Base-by-base conservation (phyloP, 2,888 invertebrate species). In the Chrysolina oricalcia region DNA sequence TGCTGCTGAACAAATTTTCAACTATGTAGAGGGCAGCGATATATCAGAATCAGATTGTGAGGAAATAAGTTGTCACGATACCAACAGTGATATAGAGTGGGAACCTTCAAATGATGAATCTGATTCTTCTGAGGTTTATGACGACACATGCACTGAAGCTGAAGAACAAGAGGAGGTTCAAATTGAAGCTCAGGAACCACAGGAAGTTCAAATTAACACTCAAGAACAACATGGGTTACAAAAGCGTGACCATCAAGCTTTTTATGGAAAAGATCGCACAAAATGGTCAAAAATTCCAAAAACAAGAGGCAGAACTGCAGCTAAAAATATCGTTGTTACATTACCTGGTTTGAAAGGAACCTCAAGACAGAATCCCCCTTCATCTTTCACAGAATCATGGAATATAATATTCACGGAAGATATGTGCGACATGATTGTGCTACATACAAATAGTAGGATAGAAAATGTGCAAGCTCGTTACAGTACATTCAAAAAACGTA, bases 371-470 rank as follows among this genome's bases (percentile, higher is more conserved):
- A 41, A 41, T 41, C 41, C 41, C 13, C 8, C 6, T 41, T 41
- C 41, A 41, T 41, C 9, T 43, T 10, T 43, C 43, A 43, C 13
- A 43, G 43, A 43, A 13, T 43, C 13, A 0, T 43, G 43, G 13
- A 43, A 9, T 43, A 43, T 43, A 43, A 43, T 43, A 43, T 43
- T 43, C 13, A 43, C 43, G 10, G 43, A 65, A 40, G 13, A 41
- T 6, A 65, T 41, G 35, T 65, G 6, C 0, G n/a, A 41, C 1
- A 19, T 15, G 0, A 67, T 67, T 43, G 66, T 67, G 3, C 13
- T n/a, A 48, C 13, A 67, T 10, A 67, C 48, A 43, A 67, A 67
- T 15, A 41, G 40, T 40, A 48, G 40, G 40, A 27, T 46, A 19
- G 48, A 27, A 15, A 23, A 9, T 9, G 19, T 62, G 10, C 15